These are phyloP conservation scores for Psilopsiagon aurifrons DNA, from an alignment of 2,113 vertebrate species.

Conservation along the genomic window DNA sequence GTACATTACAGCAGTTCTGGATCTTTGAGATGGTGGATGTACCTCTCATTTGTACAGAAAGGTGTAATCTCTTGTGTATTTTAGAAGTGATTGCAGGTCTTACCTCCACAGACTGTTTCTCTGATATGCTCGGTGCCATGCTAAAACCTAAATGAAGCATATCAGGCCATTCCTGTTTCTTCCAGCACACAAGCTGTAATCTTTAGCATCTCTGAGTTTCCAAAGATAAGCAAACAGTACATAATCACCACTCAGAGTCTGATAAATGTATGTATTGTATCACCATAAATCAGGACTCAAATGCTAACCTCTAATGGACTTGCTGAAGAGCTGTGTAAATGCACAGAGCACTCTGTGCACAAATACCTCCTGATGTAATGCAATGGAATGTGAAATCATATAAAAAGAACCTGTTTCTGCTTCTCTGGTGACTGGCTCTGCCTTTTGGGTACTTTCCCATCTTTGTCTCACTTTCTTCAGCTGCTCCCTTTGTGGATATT, in stretches of 20 bases:
- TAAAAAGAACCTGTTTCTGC: neutral
- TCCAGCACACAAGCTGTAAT: neutral
- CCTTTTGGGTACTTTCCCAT: neutral
- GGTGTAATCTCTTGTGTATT: neutral
- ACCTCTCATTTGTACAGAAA: neutral
- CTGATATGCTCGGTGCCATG: neutral
- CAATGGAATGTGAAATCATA: neutral
- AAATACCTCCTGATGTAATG: slow-evolving; percentile 2
- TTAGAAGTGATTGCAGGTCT: neutral
- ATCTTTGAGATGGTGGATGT: neutral
- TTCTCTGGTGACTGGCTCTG: neutral
- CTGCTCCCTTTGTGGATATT: neutral
- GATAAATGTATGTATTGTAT: neutral
- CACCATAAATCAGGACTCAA: slow-evolving; percentile 18
- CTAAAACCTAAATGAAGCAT: neutral
- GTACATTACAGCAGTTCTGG: neutral
- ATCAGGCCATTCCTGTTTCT: neutral
- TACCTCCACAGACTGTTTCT: neutral
- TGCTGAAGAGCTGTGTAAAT: neutral
- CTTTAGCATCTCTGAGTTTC: neutral
- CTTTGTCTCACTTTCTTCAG: neutral
- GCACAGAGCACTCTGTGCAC: neutral
- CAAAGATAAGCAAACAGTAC: neutral
- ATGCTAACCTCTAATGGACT: slow-evolving; percentile 18
- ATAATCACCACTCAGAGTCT: neutral